Conservation (phyloP, 2,888 invertebrate genomes). For the Listrodromus nycthemerus region DNA sequence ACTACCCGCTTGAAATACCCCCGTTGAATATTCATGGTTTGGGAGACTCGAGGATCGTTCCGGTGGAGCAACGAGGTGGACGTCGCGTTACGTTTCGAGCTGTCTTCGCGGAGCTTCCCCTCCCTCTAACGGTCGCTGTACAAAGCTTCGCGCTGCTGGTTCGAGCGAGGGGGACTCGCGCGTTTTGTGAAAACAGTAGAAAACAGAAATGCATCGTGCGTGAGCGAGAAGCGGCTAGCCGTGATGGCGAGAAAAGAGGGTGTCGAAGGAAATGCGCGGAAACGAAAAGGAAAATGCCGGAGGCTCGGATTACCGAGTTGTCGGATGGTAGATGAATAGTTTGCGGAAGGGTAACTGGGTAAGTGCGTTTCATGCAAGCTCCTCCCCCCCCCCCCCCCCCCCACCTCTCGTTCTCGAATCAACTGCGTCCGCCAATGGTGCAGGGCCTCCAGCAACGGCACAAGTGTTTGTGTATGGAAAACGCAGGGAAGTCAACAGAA, state of each 20-base stretch:
- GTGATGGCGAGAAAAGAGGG: conserved; percentile 4
- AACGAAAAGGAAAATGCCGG: conserved; percentile 14
- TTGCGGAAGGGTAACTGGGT: conserved; percentile 50
- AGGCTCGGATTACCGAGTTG: conserved; percentile 42
- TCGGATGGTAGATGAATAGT: conserved; percentile 10
- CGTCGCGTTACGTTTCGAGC: conserved; percentile 13
- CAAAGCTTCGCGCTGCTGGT: not conserved
- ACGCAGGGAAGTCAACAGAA: conserved; percentile 5
- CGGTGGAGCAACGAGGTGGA: conserved; percentile 7
- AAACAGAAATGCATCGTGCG: conserved; percentile 43
- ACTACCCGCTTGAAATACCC: conserved; percentile 30
- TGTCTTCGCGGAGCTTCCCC: conserved; percentile 13
- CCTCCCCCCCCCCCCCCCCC: not conserved
- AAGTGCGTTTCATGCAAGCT: conserved; percentile 55
- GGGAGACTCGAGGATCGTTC: conserved; percentile 9
- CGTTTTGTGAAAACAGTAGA: conserved; percentile 32
- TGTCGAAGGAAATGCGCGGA: conserved; percentile 25
- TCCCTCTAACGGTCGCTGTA: not conserved
- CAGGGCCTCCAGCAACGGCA: not conserved
- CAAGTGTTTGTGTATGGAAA: conserved; percentile 40
- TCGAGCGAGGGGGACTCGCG: conserved; percentile 8
- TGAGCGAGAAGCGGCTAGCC: conserved; percentile 7
- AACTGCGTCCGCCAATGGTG: conserved; percentile 7
- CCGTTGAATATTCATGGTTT: conserved; percentile 54
- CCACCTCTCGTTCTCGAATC: conserved; percentile 19